phyloP scores from a whole-genome alignment of 2,113 vertebrate species.

The Pimephales promelas region DNA sequence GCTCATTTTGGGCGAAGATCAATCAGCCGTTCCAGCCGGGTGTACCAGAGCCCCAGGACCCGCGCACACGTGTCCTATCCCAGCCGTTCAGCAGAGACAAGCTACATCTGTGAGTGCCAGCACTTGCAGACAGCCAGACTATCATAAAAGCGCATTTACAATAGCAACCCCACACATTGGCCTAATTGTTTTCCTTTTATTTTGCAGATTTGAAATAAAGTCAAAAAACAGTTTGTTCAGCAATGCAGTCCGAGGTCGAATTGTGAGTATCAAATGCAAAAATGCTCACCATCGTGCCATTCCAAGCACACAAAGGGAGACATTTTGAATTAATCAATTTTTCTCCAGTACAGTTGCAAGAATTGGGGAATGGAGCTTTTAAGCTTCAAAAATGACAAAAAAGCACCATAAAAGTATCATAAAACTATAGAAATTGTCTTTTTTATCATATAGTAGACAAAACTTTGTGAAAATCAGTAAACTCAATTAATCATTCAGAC shows the following conservation, averaged over 20 bases:
- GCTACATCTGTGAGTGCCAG: constrained; percentile 89
- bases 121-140: neutral
- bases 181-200: constrained; percentile 14
- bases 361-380: neutral
- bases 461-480: neutral
- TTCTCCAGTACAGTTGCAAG: neutral
- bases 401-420: neutral
- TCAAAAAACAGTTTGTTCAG: constrained; percentile 92
- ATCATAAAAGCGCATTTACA: constrained; percentile 4
- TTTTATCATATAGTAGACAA: neutral
- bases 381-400: neutral
- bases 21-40: constrained; percentile 86
- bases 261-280: constrained; percentile 78
- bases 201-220: constrained; percentile 87
- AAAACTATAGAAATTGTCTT: neutral
- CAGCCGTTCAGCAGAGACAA: constrained; percentile 94
- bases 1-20: constrained; percentile 77
- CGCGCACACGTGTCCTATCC: constrained; percentile 83
- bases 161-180: neutral
- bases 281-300: too few species aligned
- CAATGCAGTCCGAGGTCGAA: constrained; percentile 91
- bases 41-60: constrained; percentile 77
- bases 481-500: neutral
- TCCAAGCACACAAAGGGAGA: neutral
- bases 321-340: neutral